Base-by-base conservation (phyloP, 2,888 invertebrate species). In the Salpingus planirostris region DNA sequence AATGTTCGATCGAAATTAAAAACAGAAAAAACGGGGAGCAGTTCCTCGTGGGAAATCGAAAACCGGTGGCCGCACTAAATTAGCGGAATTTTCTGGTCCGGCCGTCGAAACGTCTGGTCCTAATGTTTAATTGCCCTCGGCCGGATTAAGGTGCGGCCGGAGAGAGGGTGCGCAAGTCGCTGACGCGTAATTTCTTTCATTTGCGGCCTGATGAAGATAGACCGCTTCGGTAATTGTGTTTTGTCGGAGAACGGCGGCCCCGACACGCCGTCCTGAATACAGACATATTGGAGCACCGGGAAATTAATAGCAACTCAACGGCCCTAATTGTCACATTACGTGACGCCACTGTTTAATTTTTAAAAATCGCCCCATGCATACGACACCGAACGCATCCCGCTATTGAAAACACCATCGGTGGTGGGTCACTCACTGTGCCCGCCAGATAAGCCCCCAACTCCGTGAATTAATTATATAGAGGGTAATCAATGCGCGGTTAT, bases 391-490 rank as follows among this genome's bases (percentile, higher is more conserved):
- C n/a, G n/a, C n/a, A n/a, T n/a, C n/a, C n/a, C n/a, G n/a, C n/a
- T n/a, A n/a, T n/a, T n/a, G n/a, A n/a, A n/a, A n/a, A n/a, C n/a
- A n/a, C n/a, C n/a, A n/a, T n/a, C n/a, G n/a, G n/a, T n/a, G n/a
- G n/a, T n/a, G n/a, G n/a, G n/a, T n/a, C n/a, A n/a, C n/a, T n/a
- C n/a, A n/a, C n/a, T n/a, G n/a, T n/a, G n/a, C n/a, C n/a, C n/a
- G n/a, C n/a, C n/a, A n/a, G n/a, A n/a, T n/a, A n/a, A n/a, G n/a
- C n/a, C n/a, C n/a, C n/a, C n/a, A n/a, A n/a, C n/a, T n/a, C n/a
- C n/a, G n/a, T n/a, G 50, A 55, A 54, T 55, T 51, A 50, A 54
- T 55, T n/a, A n/a, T n/a, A n/a, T 54, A 54, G 52, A 54, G 50
- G 51, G 46, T 50, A 55, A 55, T 54, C 51, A 52, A 52, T 51